These are phyloP conservation scores for Miltochrista miniata DNA, from an alignment of 2,888 invertebrate species.

Conservation along the genomic window DNA sequence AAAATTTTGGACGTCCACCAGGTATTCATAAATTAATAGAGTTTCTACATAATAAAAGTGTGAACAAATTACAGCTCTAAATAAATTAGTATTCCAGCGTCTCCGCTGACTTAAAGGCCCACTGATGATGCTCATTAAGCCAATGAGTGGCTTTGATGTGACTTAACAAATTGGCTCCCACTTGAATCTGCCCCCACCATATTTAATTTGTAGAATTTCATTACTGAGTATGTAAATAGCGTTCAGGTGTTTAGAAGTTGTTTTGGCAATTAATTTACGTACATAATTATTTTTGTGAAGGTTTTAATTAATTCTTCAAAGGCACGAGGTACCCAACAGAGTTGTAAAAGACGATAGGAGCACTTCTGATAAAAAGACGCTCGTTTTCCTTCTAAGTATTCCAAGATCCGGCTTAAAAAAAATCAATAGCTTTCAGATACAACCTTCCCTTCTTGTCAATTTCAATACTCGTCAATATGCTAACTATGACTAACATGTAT, in stretches of 20 bases:
- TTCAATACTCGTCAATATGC: too few relatives aligned
- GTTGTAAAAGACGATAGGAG: too few relatives aligned
- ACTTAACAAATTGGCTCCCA: conserved; percentile 29
- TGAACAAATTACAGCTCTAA: background rate
- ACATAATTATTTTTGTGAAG: background rate
- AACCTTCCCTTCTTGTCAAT: too few relatives aligned
- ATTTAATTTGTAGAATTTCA: conserved; percentile 3
- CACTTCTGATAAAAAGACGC: too few relatives aligned
- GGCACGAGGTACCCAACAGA: too few relatives aligned
- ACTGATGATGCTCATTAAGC: conserved; percentile 30
- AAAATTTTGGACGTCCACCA: too few relatives aligned
- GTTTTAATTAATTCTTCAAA: background rate
- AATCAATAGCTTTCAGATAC: too few relatives aligned
- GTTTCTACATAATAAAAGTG: background rate
- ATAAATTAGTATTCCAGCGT: background rate
- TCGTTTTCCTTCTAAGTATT: too few relatives aligned
- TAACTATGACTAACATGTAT: too few relatives aligned
- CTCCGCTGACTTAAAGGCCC: conserved; percentile 2
- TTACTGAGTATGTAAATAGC: conserved; percentile 5
- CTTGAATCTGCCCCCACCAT: conserved; percentile 7
- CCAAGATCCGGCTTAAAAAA: too few relatives aligned
- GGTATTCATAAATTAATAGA: too few relatives aligned
- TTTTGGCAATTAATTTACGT: background rate
- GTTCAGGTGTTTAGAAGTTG: conserved; percentile 1
- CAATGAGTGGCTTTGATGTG: conserved; percentile 31